phyloP scores from a whole-genome alignment of 2,797 vertebrate species.

The Chelmon rostratus region DNA sequence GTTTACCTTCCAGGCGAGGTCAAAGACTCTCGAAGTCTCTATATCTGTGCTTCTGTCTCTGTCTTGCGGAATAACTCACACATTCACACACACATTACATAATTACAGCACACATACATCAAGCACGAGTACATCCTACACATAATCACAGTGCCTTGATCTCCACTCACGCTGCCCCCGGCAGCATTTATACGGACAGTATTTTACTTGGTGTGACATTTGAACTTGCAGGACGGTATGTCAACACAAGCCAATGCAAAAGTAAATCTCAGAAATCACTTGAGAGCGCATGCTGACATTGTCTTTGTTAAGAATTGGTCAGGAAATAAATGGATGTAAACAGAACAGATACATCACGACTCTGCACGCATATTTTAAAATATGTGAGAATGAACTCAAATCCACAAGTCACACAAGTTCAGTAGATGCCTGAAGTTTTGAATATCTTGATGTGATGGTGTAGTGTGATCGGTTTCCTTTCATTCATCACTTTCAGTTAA shows the following conservation, averaged over 20 bases:
- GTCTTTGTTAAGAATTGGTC: background rate
- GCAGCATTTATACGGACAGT: background rate
- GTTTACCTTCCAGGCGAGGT: conserved; percentile 67
- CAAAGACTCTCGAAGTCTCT: conserved; percentile 28
- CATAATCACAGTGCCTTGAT: conserved; percentile 13
- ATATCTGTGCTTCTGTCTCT: conserved; percentile 10
- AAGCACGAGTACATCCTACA: conserved; percentile 22
- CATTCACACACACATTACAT: conserved; percentile 38
- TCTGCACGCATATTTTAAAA: background rate
- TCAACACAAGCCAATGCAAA: conserved; percentile 2
- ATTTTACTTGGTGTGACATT: background rate
- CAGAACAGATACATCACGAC: too few species aligned
- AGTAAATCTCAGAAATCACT: background rate
- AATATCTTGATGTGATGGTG: background rate
- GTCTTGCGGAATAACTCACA: conserved; percentile 7
- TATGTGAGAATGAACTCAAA: background rate
- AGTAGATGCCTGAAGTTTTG: background rate
- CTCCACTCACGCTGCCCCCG: background rate
- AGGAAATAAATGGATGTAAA: background rate
- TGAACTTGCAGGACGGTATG: background rate
- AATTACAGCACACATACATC: conserved; percentile 25
- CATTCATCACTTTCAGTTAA: too few species aligned
- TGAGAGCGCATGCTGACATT: background rate
- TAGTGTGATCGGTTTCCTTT: background rate
- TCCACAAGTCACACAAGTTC: too few species aligned